These are phyloP conservation scores for Lucilia cuprina DNA, from an alignment of 1,140 invertebrate genomes.

Conservation along the genomic window DNA sequence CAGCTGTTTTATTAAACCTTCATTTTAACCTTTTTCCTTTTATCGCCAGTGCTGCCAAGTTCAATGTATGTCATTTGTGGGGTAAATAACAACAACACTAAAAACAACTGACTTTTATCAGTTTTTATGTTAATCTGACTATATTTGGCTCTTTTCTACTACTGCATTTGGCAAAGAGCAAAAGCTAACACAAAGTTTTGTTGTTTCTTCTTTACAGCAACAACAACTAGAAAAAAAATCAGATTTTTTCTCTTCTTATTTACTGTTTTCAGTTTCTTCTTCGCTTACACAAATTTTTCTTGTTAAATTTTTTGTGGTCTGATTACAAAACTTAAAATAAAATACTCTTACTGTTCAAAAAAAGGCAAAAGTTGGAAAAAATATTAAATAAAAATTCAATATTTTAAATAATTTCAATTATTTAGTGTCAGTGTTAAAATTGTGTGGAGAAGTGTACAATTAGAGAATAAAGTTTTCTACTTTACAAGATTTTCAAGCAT, in stretches of 20 bases:
- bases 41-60: not conserved
- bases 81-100: not conserved
- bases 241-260: slow-evolving; percentile 15
- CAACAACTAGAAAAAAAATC: not conserved
- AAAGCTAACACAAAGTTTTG: not conserved
- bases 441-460: not conserved
- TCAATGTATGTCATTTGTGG: not conserved
- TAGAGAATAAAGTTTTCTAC: not conserved
- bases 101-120: slow-evolving; percentile 15
- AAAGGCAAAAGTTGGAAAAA: not conserved
- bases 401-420: not conserved
- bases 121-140: not conserved
- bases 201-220: slow-evolving; percentile 1
- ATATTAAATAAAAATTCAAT: not conserved
- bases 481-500: not conserved
- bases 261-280: slow-evolving; percentile 12
- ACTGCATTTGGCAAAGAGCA: not conserved
- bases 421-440: not conserved
- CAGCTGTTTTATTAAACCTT: not conserved
- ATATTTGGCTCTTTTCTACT: slow-evolving; percentile 10
- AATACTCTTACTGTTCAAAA: not conserved
- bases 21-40: not conserved
- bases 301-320: slow-evolving; percentile 7
- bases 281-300: slow-evolving; percentile 10
- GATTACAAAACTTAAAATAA: slow-evolving; percentile 15